Evolutionary conservation across 1,140 invertebrate genomes (phyloP).

Genomic region (Theocolax elegans): DNA sequence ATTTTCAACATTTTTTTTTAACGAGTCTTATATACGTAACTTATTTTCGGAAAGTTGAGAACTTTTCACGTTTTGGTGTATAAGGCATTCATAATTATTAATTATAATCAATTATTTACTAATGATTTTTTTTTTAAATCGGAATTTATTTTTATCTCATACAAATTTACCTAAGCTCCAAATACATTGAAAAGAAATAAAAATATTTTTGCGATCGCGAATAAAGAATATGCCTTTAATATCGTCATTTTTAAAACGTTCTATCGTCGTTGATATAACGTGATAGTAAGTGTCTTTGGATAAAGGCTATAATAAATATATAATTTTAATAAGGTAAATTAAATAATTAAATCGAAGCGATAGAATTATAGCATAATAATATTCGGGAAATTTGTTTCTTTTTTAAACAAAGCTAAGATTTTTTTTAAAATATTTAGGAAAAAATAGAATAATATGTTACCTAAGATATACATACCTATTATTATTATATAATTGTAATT

Average conservation of each 20-base stretch:
- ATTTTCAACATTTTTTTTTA: not conserved
- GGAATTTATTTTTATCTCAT: not conserved
- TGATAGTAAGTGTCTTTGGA: constrained; percentile 25
- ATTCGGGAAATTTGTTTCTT: not conserved
- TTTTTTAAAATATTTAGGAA: constrained; percentile 6
- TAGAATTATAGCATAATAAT: not conserved
- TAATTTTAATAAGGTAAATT: constrained; percentile 2
- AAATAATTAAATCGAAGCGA: not conserved
- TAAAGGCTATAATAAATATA: not conserved
- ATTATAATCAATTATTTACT: constrained; percentile 5
- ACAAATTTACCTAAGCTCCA: not conserved
- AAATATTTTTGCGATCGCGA: constrained; percentile 21
- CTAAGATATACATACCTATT: constrained; percentile 41
- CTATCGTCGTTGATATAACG: constrained; percentile 5
- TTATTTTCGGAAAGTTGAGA: constrained; percentile 26
- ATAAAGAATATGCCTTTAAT: constrained; percentile 6
- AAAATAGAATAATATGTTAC: constrained; percentile 42
- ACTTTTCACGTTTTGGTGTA: constrained; percentile 21
- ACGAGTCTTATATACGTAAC: constrained; percentile 6
- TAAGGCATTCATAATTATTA: constrained; percentile 14
- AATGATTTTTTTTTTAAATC: not conserved
- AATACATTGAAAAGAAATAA: not conserved
- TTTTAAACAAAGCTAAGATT: not conserved
- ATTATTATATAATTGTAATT: constrained; percentile 40
- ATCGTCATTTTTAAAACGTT: constrained; percentile 19